These are phyloP conservation scores for Agriopis leucophaearia DNA, from an alignment of 2,888 invertebrate genomes.

Conservation along the genomic window DNA sequence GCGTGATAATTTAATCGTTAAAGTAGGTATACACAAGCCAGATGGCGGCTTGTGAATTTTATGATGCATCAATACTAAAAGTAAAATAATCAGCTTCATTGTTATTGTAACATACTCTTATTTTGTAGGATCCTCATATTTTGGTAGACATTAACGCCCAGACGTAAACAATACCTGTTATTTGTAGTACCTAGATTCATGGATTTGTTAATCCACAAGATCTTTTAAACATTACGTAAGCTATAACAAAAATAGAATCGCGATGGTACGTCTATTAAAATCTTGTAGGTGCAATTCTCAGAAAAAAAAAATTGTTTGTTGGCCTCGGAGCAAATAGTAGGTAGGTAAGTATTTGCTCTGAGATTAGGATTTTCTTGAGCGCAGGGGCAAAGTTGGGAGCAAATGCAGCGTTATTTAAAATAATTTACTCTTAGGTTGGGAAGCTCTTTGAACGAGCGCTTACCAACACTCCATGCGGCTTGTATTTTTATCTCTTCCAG, in stretches of 20 bases:
- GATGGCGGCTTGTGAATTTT: slow-evolving; percentile 1
- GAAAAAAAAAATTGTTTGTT: no score
- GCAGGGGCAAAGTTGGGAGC: no score
- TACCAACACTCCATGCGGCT: no score
- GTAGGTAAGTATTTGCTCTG: no score
- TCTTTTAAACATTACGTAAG: neutral
- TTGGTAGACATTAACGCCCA: neutral
- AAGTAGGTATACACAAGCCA: slow-evolving; percentile 10
- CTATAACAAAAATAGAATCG: neutral
- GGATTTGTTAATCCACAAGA: neutral
- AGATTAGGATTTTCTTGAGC: no score
- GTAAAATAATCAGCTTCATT: neutral
- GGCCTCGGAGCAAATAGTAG: no score
- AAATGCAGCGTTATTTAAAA: no score
- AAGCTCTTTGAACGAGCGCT: no score
- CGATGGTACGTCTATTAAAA: neutral
- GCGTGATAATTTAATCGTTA: neutral
- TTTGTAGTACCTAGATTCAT: neutral
- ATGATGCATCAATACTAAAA: neutral
- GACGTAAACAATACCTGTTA: neutral
- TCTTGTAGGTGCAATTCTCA: no score
- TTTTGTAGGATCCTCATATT: neutral
- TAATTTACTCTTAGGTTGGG: no score
- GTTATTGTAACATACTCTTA: neutral
- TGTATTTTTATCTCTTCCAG: neutral